phyloP scores from a whole-genome alignment of 2,113 vertebrate species.

The Podarcis raffonei region DNA sequence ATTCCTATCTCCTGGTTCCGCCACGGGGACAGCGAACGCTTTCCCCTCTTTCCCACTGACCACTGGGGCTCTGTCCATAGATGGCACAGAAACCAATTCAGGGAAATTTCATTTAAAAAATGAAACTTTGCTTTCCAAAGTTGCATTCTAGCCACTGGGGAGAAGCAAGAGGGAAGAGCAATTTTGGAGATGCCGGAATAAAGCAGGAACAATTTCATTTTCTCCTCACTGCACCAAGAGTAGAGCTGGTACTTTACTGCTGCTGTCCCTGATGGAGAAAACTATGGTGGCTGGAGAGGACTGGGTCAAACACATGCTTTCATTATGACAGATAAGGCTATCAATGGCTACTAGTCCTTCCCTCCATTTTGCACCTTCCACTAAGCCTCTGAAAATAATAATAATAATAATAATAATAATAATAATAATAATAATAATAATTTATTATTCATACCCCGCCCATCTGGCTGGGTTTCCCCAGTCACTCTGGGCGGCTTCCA shows the following conservation, averaged over 20 bases:
- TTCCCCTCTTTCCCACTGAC: constrained; percentile 21
- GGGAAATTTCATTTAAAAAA: constrained; percentile 1
- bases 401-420: no score
- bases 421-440: no score
- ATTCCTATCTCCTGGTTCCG: neutral
- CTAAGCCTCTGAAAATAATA: no score
- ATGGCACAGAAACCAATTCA: constrained; percentile 8
- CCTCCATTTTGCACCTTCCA: no score
- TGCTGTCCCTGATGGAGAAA: neutral
- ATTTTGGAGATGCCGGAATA: neutral
- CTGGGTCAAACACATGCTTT: neutral
- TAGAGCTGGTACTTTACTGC: neutral
- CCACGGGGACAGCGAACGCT: neutral
- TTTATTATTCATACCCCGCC: no score
- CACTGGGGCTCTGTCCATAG: constrained; percentile 26
- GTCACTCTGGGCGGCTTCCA: no score
- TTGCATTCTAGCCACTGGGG: neutral
- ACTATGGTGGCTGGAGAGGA: neutral
- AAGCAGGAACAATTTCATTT: neutral
- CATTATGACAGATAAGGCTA: neutral
- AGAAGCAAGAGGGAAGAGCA: neutral
- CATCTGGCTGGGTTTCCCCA: no score
- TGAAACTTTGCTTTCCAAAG: constrained; percentile 28
- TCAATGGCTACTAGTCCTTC: no score
- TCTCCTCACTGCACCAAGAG: neutral